Conservation (phyloP, 2,113 vertebrate genomes). For the Perca flavescens region DNA sequence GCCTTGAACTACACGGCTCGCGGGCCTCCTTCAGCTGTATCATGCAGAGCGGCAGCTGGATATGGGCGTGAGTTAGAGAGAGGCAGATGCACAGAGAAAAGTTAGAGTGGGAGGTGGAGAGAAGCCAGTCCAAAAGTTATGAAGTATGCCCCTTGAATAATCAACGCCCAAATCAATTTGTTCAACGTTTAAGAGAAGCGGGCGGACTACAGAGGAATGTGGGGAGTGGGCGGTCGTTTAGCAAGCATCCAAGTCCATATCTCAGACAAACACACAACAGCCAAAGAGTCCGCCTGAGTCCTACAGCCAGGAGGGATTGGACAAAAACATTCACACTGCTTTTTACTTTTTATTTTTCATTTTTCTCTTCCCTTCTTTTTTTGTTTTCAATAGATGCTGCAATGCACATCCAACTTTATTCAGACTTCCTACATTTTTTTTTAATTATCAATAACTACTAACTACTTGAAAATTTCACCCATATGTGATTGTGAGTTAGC, state of each 20-base stretch:
- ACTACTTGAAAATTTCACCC: neutral
- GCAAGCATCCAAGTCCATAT: constrained; percentile 70
- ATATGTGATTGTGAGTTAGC: neutral
- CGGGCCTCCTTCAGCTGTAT: constrained; percentile 43
- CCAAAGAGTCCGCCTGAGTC: constrained; percentile 46
- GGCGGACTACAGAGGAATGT: constrained; percentile 74
- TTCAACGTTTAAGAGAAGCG: constrained; percentile 68
- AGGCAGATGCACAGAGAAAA: constrained; percentile 34
- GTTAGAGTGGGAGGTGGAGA: constrained; percentile 43
- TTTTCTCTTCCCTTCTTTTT: constrained; percentile 2
- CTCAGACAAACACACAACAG: constrained; percentile 74
- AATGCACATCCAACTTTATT: constrained; percentile 28
- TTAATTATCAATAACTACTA: neutral
- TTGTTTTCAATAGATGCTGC: constrained; percentile 22
- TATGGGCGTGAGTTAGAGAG: constrained; percentile 36
- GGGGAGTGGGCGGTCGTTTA: constrained; percentile 63
- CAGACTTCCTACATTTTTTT: neutral
- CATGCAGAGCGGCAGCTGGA: constrained; percentile 55
- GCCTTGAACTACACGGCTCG: constrained; percentile 48
- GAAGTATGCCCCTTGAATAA: constrained; percentile 72
- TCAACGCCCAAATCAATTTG: constrained; percentile 75
- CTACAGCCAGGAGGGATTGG: constrained; percentile 63
- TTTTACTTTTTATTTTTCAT: neutral
- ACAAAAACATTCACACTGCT: constrained; percentile 16
- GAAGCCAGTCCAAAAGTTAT: constrained; percentile 67